A percentile compares a stretch with the other conserved stretches of the same genome.
Conservation (phyloP, 2,888 invertebrate genomes). For the Microctonus aethiopoides region DNA sequence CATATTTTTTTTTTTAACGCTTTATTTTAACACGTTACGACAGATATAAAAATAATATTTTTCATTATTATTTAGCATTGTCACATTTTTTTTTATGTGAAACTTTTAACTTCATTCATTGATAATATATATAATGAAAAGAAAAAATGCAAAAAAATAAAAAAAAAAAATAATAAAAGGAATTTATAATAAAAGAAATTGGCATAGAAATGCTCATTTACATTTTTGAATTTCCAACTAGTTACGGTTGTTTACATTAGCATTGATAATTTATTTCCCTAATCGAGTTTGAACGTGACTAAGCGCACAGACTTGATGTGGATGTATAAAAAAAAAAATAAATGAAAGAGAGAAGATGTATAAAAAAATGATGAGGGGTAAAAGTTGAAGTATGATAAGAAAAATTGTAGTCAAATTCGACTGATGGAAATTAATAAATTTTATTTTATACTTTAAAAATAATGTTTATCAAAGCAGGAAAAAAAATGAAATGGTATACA, state of each 20-base stretch:
- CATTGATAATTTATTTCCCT: conserved; percentile 2
- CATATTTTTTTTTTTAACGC: neutral
- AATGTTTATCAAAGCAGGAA: neutral
- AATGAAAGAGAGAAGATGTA: neutral
- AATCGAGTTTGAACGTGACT: conserved; percentile 3
- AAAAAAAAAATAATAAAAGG: neutral
- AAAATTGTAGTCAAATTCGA: too few relatives aligned
- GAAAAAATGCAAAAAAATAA: neutral
- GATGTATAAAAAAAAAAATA: neutral
- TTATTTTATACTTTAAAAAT: neutral
- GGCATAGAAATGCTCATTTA: neutral
- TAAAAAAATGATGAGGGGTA: neutral
- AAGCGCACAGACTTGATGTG: neutral
- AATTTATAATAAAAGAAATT: neutral
- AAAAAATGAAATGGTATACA: neutral
- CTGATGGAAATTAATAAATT: too few relatives aligned
- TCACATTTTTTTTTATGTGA: neutral
- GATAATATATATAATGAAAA: neutral
- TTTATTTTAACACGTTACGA: neutral
- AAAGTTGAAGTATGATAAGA: neutral
- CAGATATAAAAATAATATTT: neutral
- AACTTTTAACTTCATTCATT: neutral
- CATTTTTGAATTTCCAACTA: conserved; percentile 3
- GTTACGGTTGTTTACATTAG: conserved; percentile 11
- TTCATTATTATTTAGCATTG: neutral